Conservation (phyloP, 2,888 invertebrate species). For the Epistrophella euchroma region DNA sequence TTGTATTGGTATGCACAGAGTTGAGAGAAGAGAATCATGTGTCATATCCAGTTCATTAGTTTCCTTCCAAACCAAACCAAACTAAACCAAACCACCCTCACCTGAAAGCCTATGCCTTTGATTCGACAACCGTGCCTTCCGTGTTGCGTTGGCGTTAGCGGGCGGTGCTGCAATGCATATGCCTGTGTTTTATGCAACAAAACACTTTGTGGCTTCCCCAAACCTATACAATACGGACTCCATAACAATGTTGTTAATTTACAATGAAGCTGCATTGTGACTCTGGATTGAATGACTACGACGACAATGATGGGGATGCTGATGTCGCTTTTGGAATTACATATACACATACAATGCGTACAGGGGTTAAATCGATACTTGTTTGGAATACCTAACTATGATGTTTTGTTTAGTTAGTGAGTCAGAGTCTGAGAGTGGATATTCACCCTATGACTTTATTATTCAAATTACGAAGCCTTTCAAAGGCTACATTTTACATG, state of each 20-base stretch:
- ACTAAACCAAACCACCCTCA: constrained; percentile 31
- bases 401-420: background rate
- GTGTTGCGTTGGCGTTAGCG: background rate
- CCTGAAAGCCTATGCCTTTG: constrained; percentile 56
- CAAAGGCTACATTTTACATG: constrained; percentile 44
- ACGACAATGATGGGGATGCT: constrained; percentile 1
- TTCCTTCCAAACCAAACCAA: constrained; percentile 39
- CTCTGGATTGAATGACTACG: constrained; percentile 54
- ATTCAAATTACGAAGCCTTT: constrained; percentile 63
- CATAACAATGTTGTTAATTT: constrained; percentile 72
- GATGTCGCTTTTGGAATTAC: background rate
- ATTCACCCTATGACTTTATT: constrained; percentile 23
- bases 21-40: constrained; percentile 53
- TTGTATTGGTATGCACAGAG: constrained; percentile 15
- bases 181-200: constrained; percentile 44
- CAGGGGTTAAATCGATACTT: constrained; percentile 64
- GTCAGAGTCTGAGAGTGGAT: background rate
- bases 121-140: constrained; percentile 48
- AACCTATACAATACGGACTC: constrained; percentile 16
- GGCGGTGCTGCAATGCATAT: background rate
- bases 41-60: constrained; percentile 70
- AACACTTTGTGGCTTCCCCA: constrained; percentile 66
- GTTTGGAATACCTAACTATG: constrained; percentile 21
- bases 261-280: constrained; percentile 75
- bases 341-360: background rate